phyloP scores from a whole-genome alignment of 2,113 vertebrate genomes.

The Sarotherodon lohbergeri region DNA sequence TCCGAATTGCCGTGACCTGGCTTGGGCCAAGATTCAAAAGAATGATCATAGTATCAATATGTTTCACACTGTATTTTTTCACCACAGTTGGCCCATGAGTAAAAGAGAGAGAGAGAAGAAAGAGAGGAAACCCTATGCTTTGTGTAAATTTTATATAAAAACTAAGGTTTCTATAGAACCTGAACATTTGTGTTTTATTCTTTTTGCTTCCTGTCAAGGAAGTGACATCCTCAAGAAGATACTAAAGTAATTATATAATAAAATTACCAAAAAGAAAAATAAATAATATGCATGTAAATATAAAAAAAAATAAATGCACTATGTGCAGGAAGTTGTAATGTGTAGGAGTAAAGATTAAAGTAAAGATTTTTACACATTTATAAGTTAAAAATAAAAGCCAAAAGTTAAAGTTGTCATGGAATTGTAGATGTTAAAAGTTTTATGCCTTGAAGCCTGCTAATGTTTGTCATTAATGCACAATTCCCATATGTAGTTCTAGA shows the following conservation, averaged over 20 bases:
- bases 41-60: neutral
- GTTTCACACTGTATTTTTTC: constrained; percentile 44
- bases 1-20: constrained; percentile 13
- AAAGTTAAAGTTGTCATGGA: neutral
- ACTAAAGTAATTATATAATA: neutral
- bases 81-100: constrained; percentile 54
- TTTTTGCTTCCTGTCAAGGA: neutral
- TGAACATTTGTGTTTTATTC: neutral
- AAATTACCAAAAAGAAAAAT: neutral
- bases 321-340: neutral
- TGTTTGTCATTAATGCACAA: neutral
- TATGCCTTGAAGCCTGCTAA: neutral
- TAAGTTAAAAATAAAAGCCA: neutral
- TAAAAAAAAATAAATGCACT: neutral
- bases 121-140: neutral
- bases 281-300: neutral
- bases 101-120: neutral
- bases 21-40: constrained; percentile 42
- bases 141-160: neutral
- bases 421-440: neutral
- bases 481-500: neutral
- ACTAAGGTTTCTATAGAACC: neutral
- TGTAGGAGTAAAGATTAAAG: neutral
- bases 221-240: neutral
- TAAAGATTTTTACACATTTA: neutral